Evolutionary conservation across 2,113 vertebrate species (phyloP), one percentile per base, ranked within the genome.

Genomic region (Macheiramphus alcinus): DNA sequence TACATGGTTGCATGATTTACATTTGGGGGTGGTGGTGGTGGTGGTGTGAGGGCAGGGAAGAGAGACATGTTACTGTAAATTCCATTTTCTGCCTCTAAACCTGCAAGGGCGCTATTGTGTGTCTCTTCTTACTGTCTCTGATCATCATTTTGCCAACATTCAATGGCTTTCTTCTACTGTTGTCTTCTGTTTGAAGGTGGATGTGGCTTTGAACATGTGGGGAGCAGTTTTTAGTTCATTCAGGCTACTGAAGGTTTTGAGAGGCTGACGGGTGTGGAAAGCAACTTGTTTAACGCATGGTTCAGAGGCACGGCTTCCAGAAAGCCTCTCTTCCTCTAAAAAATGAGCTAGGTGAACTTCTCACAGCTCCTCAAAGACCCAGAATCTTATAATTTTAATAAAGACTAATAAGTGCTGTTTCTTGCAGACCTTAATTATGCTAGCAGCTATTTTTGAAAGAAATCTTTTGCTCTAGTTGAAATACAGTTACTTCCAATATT

Each of bases 81-180:
- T 58, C 17, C 4, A 52, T 70, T 86, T 90, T 80, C n/a, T 87
- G 27, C 31, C 52, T 85, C n/a, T 62, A n/a, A 80, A 45, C 78
- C 50, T 50, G 3, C 4, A 15, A 62, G 26, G 56, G 47, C 0
- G 0, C 15, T 43, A 0, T 8, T 11, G 10, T 25, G 7, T 47
- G 31, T 62, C 20, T 80, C 16, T 48, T 89, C n/a, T 79, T 65
- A 23, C 25, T 26, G 21, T 58, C 23, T 72, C 27, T 72, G 52
- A 16, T 85, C 5, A 48, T 42, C 15, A 6, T 70, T 83, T 86
- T 80, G 55, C n/a, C n/a, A n/a, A 5, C 6, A 4, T 47, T 68
- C 42, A 31, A 0, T 42, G 11, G 11, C 21, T 73, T 94, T 88
- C 42, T 80, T 79, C 19, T 71, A 4, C 43, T 40, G 7, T 45